These are phyloP conservation scores for Amniataba percoides DNA, from an alignment of 2,797 vertebrate genomes.

Conservation along the genomic window DNA sequence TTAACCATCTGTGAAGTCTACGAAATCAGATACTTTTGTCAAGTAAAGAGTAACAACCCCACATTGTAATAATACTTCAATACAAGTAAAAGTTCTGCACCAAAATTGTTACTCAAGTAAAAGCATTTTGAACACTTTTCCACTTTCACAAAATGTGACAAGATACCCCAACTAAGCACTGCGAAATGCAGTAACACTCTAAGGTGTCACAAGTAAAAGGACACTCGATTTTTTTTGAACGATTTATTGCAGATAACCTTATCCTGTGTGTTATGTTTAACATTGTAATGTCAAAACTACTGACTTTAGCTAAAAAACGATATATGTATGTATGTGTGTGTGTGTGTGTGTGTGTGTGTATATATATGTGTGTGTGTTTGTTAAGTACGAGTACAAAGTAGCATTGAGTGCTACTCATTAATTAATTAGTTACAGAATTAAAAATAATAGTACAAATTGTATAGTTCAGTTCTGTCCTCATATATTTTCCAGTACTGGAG, in stretches of 20 bases:
- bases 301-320: no score
- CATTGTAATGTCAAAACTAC: neutral
- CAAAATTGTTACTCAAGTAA: neutral
- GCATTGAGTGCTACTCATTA: neutral
- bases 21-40: no score
- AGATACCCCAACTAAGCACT: neutral
- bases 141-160: neutral
- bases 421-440: no score
- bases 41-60: neutral
- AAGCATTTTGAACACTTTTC: neutral
- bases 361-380: no score
- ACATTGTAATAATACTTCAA: neutral
- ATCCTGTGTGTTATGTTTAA: neutral
- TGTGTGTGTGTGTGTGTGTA: no score
- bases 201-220: neutral
- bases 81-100: neutral
- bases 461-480: no score
- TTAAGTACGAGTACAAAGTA: neutral
- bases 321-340: no score
- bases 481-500: neutral
- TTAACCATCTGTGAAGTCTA: no score
- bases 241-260: neutral
- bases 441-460: no score
- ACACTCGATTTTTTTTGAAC: neutral
- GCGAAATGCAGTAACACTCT: no score